Conservation (phyloP, 2,888 invertebrate genomes). For the Cheilosia impressa region DNA sequence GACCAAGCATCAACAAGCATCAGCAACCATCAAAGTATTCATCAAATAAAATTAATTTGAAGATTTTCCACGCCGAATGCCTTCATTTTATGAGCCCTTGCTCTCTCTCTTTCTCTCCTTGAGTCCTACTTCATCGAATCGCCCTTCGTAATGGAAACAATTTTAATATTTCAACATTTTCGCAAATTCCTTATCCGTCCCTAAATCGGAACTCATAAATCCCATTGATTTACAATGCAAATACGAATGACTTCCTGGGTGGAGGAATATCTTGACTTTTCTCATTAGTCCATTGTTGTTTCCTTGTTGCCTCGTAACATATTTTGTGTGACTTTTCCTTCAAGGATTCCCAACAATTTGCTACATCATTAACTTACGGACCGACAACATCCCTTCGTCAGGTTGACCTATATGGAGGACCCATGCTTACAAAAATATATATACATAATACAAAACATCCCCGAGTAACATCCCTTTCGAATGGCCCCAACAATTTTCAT, state of each 20-base stretch:
- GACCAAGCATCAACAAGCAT: not conserved
- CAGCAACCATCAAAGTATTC: not conserved
- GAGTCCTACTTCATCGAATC: not conserved
- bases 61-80: conserved; percentile 1
- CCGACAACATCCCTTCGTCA: conserved; percentile 2
- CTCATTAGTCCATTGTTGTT: conserved; percentile 45
- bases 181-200: conserved; percentile 9
- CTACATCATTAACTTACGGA: conserved; percentile 52
- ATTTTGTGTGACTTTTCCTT: conserved; percentile 19
- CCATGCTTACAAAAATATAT: not conserved
- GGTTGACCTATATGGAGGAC: not conserved
- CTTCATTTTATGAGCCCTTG: conserved; percentile 1
- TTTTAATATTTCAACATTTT: conserved; percentile 32
- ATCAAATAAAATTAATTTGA: conserved; percentile 6
- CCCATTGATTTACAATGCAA: conserved; percentile 53
- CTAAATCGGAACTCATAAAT: conserved; percentile 43
- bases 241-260: conserved; percentile 31
- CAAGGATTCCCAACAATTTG: conserved; percentile 29
- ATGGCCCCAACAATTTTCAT: conserved; percentile 57
- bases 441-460: not conserved
- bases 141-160: not conserved
- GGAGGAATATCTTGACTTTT: conserved; percentile 26
- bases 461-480: conserved; percentile 38
- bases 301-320: conserved; percentile 28
- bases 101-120: not conserved